Evolutionary conservation across 53 echinoderm and acorn worm species (phyloP), one percentile per base, ranked within the genome.

Genomic region (Hippasteria phrygiana): DNA sequence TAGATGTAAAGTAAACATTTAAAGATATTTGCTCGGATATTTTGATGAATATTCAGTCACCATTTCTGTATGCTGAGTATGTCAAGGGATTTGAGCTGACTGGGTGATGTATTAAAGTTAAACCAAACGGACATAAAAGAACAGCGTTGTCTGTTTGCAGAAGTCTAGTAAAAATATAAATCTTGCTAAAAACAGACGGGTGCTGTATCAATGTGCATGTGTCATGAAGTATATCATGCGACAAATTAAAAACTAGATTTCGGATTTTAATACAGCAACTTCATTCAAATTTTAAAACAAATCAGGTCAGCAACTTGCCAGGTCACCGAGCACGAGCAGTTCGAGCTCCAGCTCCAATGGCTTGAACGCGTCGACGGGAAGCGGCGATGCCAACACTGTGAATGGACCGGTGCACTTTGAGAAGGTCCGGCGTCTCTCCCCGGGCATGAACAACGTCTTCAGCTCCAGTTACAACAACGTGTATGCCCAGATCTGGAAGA

Each of bases 401-500:
- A 55, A 24, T 29, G 88, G 87, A 13, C 77, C 87, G 40, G 55
- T 87, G 46, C 28, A 80, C 41, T 75, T 90, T 79, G 48, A 87
- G 2, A 87, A 71, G 27, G 81, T 67, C 51, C 62, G 93, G 20
- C 88, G 89, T 14, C 43, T 55, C 0, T 87, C 88, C 2, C 24
- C 74, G 22, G 75, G 90, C 1, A 46, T 53, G 64, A 66, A 32
- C 66, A 81, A 81, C 31, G 28, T 91, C 11, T 71, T 93, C 42
- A 73, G 85, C 18, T 55, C 90, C 18, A 65, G 75, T 27, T 90
- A 92, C 40, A 91, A 89, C 64, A 97, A 97, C 69, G 91, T 97
- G 38, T 97, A 95, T 65, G 92, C 90, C 0, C 97, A 97, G 90
- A 95, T 97, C 45, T 97, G 97, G 97, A 90, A 93, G 87, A 89